Percentiles rank a stretch among this genome's conserved stretches.
Evolutionary conservation across 2,888 invertebrate species (phyloP).

Genomic region (Thyatira batis): DNA sequence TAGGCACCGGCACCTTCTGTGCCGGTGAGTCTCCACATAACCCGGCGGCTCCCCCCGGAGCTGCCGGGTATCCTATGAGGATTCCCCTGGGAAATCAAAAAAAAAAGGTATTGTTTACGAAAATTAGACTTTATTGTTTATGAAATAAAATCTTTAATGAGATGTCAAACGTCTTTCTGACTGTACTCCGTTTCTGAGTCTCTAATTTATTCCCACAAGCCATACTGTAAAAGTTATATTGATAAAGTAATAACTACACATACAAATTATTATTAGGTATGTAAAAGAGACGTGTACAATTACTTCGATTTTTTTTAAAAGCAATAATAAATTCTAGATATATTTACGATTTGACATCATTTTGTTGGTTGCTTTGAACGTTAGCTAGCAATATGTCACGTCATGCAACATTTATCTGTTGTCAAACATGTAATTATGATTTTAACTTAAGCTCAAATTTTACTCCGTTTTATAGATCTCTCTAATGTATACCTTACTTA

Average conservation of each 20-base stretch:
- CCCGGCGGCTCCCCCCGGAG: too few relatives aligned
- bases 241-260: too few relatives aligned
- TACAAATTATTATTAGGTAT: too few relatives aligned
- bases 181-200: neutral
- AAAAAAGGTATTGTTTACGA: constrained; percentile 10
- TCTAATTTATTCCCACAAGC: neutral
- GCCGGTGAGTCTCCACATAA: too few relatives aligned
- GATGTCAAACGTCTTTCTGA: neutral
- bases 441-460: neutral
- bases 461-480: neutral
- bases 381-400: neutral
- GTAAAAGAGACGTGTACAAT: neutral
- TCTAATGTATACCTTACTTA: neutral
- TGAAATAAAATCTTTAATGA: neutral
- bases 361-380: neutral
- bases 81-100: too few relatives aligned
- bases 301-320: neutral
- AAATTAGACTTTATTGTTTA: neutral
- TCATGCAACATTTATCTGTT: neutral
- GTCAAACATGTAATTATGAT: neutral
- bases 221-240: neutral
- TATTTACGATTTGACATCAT: neutral
- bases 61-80: too few relatives aligned
- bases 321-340: neutral
- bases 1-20: too few relatives aligned